These are phyloP conservation scores for Ahaetulla prasina DNA, from an alignment of 2,113 vertebrate species.

Conservation along the genomic window DNA sequence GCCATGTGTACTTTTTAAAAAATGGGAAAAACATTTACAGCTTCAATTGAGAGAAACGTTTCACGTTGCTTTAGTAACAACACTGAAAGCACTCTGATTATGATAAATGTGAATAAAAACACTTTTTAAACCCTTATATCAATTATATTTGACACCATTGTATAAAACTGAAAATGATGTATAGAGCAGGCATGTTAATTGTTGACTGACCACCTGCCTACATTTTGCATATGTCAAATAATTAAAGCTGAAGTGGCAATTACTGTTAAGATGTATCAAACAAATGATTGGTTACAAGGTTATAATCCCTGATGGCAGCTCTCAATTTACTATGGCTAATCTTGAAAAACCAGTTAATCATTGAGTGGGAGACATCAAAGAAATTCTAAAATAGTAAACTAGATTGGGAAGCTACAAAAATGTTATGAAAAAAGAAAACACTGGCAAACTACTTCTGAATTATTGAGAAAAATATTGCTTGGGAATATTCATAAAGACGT, in stretches of 20 bases:
- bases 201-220: background rate
- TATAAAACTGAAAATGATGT: background rate
- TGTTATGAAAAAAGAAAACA: background rate
- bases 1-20: background rate
- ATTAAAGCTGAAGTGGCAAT: background rate
- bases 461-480: background rate
- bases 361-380: background rate
- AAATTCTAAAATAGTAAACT: background rate
- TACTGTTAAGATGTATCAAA: background rate
- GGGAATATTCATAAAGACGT: background rate
- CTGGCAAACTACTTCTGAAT: background rate
- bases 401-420: background rate
- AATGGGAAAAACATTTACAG: background rate
- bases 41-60: background rate
- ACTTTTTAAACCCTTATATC: background rate
- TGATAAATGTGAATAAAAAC: background rate
- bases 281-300: background rate
- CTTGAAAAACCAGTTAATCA: too few relatives aligned
- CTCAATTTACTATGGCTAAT: background rate
- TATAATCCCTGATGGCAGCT: background rate
- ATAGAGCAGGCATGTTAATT: background rate
- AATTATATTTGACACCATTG: background rate
- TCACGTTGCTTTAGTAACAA: background rate
- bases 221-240: background rate
- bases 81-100: background rate